Conservation (phyloP, 2,888 invertebrate genomes). For the Hypena proboscidalis region DNA sequence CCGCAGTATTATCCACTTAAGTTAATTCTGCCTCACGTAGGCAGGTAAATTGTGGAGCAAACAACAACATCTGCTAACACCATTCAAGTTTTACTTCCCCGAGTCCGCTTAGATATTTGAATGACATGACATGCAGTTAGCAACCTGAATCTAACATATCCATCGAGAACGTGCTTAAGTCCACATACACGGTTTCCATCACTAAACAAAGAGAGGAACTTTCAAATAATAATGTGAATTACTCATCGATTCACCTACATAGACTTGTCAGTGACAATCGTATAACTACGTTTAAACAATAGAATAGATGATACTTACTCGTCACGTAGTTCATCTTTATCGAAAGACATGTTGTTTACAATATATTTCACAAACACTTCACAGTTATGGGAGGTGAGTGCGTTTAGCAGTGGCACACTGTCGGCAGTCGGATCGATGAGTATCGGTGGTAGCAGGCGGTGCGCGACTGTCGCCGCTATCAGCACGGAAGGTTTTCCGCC, state of each 20-base stretch:
- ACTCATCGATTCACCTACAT: slow-evolving; percentile 46
- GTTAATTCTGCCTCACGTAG: neutral
- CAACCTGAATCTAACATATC: no score
- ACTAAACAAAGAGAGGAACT: slow-evolving; percentile 5
- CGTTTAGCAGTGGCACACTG: slow-evolving; percentile 42
- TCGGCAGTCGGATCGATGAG: slow-evolving; percentile 65
- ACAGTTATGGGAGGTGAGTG: slow-evolving; percentile 43
- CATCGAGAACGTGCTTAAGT: no score
- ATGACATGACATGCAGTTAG: no score
- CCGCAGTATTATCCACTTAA: neutral
- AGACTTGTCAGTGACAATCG: slow-evolving; percentile 28
- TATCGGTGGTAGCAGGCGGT: slow-evolving; percentile 54
- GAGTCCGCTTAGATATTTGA: no score
- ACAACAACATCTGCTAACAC: slow-evolving; percentile 1
- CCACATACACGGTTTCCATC: no score
- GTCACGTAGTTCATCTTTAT: slow-evolving; percentile 88
- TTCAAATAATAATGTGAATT: slow-evolving; percentile 18
- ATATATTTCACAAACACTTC: slow-evolving; percentile 52
- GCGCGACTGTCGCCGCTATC: slow-evolving; percentile 62
- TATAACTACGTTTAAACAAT: slow-evolving; percentile 6
- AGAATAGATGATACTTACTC: slow-evolving; percentile 85
- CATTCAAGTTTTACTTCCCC: slow-evolving; percentile 12
- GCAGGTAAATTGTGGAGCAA: neutral
- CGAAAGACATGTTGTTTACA: slow-evolving; percentile 80
- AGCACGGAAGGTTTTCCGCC: slow-evolving; percentile 59